Base-by-base conservation (phyloP, 1,140 invertebrate species). In the Ganaspis sp. region DNA sequence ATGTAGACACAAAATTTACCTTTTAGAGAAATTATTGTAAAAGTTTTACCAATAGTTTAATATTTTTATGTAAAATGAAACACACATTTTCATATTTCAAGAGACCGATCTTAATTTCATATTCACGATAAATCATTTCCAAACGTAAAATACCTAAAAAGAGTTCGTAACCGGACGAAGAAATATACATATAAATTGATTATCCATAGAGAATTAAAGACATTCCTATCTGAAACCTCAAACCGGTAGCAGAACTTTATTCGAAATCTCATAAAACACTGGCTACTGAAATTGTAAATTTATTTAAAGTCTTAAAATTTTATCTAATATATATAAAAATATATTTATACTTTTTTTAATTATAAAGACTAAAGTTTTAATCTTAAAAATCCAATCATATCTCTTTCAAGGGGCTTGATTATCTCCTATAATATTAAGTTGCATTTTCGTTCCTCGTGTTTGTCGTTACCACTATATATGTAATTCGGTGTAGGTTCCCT, bases 121-220 rank as follows among this genome's bases (percentile, higher is more conserved):
- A 34, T 64, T 34, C 58, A 64, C 23, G 12, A 64, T 64, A 64
- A 64, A 64, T 64, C 58, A 64, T 64, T 9, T 29, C 29, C 8
- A 34, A 64, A 64, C 58, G 15, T 64, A 29, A n/a, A 64, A 29
- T 29, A 64, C n/a, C 58, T 34, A 64, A 64, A 64, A 64, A 64
- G 26, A 64, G 58, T 26, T 29, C 3, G 11, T 29, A 64, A 64
- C 58, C 58, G 26, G 58, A n/a, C 58, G 26, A 29, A 64, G 58
- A 64, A 64, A 64, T 64, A 64, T 64, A 64, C 58, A 64, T 64
- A 64, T 64, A 64, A 64, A 64, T 64, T 64, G 58, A 64, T 34
- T 64, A 29, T 64, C 58, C 58, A 64, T 29, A 29, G 15, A 12
- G 23, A 64, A 64, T 64, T n/a, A 15, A 64, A 29, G 23, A 64